Evolutionary conservation across 1,140 invertebrate genomes (phyloP).

Genomic region (Diachasma alloeum): DNA sequence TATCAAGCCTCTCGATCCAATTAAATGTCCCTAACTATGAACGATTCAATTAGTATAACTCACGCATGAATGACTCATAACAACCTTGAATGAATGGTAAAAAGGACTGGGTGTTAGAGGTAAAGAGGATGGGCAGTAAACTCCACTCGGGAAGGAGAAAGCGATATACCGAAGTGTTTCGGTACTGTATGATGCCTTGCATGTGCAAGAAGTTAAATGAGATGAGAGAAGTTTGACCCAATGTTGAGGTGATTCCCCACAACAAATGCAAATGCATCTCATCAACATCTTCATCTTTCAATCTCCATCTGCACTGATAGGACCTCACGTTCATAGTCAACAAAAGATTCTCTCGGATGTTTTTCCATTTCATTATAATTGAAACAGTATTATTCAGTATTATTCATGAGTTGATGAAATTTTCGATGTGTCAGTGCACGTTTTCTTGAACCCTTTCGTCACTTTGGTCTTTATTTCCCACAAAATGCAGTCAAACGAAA

Average conservation of each 20-base stretch:
- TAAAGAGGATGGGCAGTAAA: conserved; percentile 40
- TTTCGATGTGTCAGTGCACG: too few species aligned
- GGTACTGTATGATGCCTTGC: not conserved
- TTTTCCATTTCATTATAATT: too few species aligned
- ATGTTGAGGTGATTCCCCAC: not conserved
- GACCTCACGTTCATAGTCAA: not conserved
- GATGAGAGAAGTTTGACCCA: not conserved
- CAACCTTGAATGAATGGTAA: not conserved
- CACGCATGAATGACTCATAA: conserved; percentile 35
- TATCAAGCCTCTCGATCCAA: conserved; percentile 42
- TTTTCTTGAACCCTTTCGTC: too few species aligned
- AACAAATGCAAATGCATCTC: not conserved
- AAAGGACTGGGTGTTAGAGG: conserved; percentile 1
- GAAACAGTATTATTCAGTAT: too few species aligned
- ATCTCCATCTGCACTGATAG: not conserved
- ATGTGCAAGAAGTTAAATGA: not conserved
- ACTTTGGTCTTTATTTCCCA: too few species aligned
- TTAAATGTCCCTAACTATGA: conserved; percentile 50
- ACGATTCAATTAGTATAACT: conserved; percentile 60
- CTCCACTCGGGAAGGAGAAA: not conserved
- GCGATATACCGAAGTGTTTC: not conserved
- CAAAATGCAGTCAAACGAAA: too few species aligned
- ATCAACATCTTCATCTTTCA: not conserved
- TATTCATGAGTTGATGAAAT: too few species aligned
- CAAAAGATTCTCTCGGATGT: too few species aligned